phyloP scores from a whole-genome alignment of 2,888 invertebrate genomes.

The Itoplectis maculator region DNA sequence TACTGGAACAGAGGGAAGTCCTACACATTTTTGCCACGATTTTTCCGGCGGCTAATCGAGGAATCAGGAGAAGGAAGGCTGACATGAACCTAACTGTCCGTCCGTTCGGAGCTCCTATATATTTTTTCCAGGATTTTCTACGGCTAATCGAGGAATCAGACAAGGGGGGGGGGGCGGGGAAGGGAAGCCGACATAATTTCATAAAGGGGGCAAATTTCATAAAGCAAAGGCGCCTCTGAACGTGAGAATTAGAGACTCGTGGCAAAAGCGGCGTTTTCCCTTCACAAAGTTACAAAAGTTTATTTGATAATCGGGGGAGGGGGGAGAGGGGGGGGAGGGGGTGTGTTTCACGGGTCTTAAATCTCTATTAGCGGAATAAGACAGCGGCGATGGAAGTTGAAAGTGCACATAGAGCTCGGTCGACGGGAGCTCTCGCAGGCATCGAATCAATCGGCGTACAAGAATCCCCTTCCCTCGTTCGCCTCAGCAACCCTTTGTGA shows the following conservation, averaged over 20 bases:
- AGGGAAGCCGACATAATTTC: too few species aligned
- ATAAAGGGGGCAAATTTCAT: too few species aligned
- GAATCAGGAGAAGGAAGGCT: conserved; percentile 11
- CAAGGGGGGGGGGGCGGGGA: too few species aligned
- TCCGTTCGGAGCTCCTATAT: too few species aligned
- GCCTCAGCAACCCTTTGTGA: conserved; percentile 75
- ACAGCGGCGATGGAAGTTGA: neutral
- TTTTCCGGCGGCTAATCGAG: conserved; percentile 46
- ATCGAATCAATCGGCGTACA: conserved; percentile 72
- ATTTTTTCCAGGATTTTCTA: too few species aligned
- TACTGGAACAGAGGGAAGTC: too few species aligned
- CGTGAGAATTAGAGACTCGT: neutral
- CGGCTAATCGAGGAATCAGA: too few species aligned
- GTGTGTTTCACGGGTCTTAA: neutral
- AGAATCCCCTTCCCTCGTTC: conserved; percentile 54
- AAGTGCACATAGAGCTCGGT: neutral
- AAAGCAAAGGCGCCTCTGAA: neutral
- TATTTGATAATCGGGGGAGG: conserved; percentile 3
- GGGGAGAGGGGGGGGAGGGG: too few species aligned
- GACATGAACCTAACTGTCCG: too few species aligned
- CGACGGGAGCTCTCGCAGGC: conserved; percentile 17
- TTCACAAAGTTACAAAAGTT: conserved; percentile 15
- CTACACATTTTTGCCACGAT: conserved; percentile 16
- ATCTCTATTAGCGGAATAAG: conserved; percentile 17
- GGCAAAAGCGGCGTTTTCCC: neutral